Base-by-base conservation (phyloP, 1,140 invertebrate species). In the Drosophila malerkotliana region DNA sequence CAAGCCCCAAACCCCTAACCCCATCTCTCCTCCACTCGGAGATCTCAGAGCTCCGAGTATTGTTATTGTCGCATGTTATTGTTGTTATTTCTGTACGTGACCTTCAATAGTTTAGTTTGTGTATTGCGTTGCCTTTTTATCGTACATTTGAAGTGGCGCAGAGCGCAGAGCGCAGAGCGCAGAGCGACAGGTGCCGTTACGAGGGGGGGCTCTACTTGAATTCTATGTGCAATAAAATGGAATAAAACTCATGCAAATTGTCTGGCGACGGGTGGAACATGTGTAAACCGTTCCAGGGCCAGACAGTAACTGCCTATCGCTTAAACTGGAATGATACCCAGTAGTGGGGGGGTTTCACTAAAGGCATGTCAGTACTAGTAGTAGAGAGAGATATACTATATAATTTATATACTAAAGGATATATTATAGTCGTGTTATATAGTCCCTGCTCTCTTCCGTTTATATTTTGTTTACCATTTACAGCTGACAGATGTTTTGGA, bases 61-160 rank as follows among this genome's bases (percentile, higher is more conserved):
- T 74, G 56, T 79, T 73, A 55, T 48, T 68, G 59, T 73, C 59
- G 71, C 71, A 64, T 73, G 59, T 68, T 61, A 63, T 67, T 78
- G 61, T 77, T 79, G 49, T 74, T 78, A 58, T 69, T 75, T 66
- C 57, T 77, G 45, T 85, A 85, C 83, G 74, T 88, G 82, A 87
- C 82, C 83, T 87, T 87, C 78, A 87, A 81, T 87, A 72, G 75
- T 72, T 76, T 81, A 72, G 49, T 72, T 60, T 73, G 34, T 67
- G 45, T 78, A 85, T 78, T 87, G 79, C 73, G 81, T 78, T 72
- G 82, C 78, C 61, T 78, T 72, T 87, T 85, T 85, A 87, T 82
- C 82, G 71, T 77, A 71, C 69, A 75, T 69, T 64, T 85, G 68
- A 79, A 84, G 82, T 87, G 73, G 30, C 53, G 34, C 41, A 41